phyloP scores from a whole-genome alignment of 2,888 invertebrate species.

The Argyresthia goedartella region DNA sequence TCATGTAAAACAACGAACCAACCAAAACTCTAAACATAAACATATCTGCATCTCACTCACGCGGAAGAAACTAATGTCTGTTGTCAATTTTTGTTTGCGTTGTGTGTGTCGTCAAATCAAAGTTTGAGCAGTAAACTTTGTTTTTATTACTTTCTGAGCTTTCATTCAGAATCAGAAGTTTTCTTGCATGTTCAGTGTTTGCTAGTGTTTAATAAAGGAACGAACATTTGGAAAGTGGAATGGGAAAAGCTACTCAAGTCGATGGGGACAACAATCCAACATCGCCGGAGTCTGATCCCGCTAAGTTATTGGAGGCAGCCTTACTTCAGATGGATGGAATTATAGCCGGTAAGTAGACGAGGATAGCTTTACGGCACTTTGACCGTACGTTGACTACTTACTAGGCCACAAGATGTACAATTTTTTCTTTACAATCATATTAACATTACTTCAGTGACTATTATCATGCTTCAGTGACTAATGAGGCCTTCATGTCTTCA shows the following conservation, averaged over 20 bases:
- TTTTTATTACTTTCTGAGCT: not conserved
- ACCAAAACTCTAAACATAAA: no score
- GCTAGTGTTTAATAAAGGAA: not conserved
- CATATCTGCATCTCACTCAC: no score
- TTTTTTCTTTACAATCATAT: not conserved
- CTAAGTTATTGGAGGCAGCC: constrained; percentile 87
- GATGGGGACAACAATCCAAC: constrained; percentile 65
- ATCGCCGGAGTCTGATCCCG: constrained; percentile 74
- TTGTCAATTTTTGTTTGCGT: not conserved
- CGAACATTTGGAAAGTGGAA: constrained; percentile 24
- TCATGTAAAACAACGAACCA: no score
- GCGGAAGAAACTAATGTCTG: no score
- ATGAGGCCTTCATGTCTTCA: constrained; percentile 25
- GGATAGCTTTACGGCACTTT: not conserved
- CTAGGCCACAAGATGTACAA: no score
- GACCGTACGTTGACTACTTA: no score
- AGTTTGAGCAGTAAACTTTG: not conserved
- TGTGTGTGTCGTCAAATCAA: not conserved
- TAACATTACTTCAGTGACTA: not conserved
- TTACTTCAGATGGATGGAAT: constrained; percentile 92
- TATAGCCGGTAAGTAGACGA: constrained; percentile 75
- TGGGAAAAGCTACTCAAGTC: constrained; percentile 59
- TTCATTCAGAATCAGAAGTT: not conserved
- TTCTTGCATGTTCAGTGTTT: not conserved
- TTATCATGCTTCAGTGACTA: constrained; percentile 37